A percentile compares a stretch with the other conserved stretches of the same genome.
Evolutionary conservation across 1,140 invertebrate species (phyloP).

Genomic region (Diorhabda sublineata): DNA sequence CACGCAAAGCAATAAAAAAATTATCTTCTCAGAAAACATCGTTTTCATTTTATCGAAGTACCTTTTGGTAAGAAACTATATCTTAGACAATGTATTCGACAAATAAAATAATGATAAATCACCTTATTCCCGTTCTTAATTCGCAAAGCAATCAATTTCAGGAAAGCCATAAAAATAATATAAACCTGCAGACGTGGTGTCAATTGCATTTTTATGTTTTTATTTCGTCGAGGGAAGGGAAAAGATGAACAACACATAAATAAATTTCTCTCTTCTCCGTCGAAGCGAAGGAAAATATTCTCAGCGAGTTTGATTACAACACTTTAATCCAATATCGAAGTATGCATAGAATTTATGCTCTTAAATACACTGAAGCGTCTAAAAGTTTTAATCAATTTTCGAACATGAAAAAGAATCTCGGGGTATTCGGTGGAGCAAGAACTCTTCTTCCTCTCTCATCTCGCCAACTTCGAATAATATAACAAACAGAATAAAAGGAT

Average conservation of each 20-base stretch:
- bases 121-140: constrained; percentile 37
- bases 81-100: constrained; percentile 30
- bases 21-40: not conserved
- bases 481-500: constrained; percentile 20
- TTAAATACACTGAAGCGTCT: constrained; percentile 43
- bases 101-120: constrained; percentile 41
- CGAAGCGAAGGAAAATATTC: constrained; percentile 29
- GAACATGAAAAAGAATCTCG: constrained; percentile 41
- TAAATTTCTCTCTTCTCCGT: constrained; percentile 36
- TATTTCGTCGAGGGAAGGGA: constrained; percentile 23
- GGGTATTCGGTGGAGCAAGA: constrained; percentile 13
- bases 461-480: constrained; percentile 12
- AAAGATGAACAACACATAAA: constrained; percentile 43
- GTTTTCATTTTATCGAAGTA: not conserved
- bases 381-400: constrained; percentile 47
- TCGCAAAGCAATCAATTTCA: constrained; percentile 38
- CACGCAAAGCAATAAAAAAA: not conserved
- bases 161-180: constrained; percentile 37
- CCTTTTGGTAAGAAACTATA: constrained; percentile 12
- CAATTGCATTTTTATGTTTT: constrained; percentile 45
- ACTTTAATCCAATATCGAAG: constrained; percentile 47
- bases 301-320: constrained; percentile 44
- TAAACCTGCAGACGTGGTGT: constrained; percentile 43
- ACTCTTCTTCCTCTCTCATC: not conserved
- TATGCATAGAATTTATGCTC: constrained; percentile 48